Evolutionary conservation across 37 sponge, comb jelly and placozoan species (phyloP), one percentile per base, ranked within the genome.

Genomic region (Ephydatia muelleri): DNA sequence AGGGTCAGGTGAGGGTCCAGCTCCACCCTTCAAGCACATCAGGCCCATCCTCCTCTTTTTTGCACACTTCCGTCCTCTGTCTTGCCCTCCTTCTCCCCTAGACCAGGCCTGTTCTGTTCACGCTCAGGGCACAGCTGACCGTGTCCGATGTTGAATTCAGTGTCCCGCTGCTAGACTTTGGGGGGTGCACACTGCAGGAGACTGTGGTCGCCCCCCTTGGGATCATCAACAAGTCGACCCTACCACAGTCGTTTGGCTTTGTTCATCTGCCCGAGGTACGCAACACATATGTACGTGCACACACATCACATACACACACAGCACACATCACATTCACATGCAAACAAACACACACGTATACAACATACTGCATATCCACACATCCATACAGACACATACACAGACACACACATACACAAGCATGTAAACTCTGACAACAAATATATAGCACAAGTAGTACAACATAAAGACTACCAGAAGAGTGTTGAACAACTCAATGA

Each of bases 171-270:
- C 19, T 97, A 11, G 89, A 97, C 78, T 97, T 95, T 89, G 98
- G 98, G 2, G 57, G 57, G 31, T 95, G 95, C 76, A 90, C 87
- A 38, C 68, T 88, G 8, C 86, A 95, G 22, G 98, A 97, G 84
- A 78, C 91, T 27, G 93, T 92, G 40, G 68, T 83, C 13, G 29
- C 77, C 49, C 73, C 86, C 13, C 65, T 97, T 19, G 30, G 79
- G 35, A 3, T 97, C 23, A 91, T 87, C 73, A 97, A 95, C 85
- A 87, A 84, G 28, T 90, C 91, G 0, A 16, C 75, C 5, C 89
- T 97, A 11, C 92, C 93, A 13, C 98, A 97, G 88, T 34, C 80
- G 34, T 87, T 90, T 87, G 97, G 98, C 6, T 97, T 97, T 64
- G 80, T 97, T 23, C 38, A 85, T 26, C 82, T 95, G 0, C 95